Evolutionary conservation across 2,797 vertebrate species (phyloP).

Genomic region (Cuniculus paca): DNA sequence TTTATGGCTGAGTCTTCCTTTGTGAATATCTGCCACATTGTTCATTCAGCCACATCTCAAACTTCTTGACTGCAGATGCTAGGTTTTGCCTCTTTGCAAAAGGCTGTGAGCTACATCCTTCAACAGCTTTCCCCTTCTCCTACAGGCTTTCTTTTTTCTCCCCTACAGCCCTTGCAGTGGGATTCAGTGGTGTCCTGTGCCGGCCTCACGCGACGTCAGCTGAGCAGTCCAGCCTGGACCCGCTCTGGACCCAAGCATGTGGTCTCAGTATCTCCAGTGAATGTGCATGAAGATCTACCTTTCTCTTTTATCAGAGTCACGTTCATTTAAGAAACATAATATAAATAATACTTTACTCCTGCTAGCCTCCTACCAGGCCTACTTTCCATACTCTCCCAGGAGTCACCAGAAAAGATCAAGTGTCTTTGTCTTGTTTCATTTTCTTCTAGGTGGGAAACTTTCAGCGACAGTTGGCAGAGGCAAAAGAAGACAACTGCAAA

Average conservation of each 20-base stretch:
- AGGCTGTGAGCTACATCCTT: background rate
- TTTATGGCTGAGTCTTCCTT: background rate
- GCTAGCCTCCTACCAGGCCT: background rate
- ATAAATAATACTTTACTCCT: background rate
- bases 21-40: background rate
- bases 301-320: slow-evolving; percentile 44
- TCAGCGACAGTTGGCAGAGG: slow-evolving; percentile 83
- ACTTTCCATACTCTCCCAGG: background rate
- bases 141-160: background rate
- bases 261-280: background rate
- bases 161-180: background rate
- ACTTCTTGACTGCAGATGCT: background rate
- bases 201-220: background rate
- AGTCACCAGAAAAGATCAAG: background rate
- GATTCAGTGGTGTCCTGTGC: background rate
- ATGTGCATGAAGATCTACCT: background rate
- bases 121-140: background rate
- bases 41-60: background rate
- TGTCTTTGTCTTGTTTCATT: slow-evolving; percentile 1
- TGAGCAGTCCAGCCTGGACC: background rate
- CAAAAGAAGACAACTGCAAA: slow-evolving; percentile 83
- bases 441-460: slow-evolving; percentile 83
- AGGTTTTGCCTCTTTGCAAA: background rate
- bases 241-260: background rate
- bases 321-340: background rate